Evolutionary conservation across 2,113 vertebrate genomes (phyloP).

Genomic region (Athene cunicularia): DNA sequence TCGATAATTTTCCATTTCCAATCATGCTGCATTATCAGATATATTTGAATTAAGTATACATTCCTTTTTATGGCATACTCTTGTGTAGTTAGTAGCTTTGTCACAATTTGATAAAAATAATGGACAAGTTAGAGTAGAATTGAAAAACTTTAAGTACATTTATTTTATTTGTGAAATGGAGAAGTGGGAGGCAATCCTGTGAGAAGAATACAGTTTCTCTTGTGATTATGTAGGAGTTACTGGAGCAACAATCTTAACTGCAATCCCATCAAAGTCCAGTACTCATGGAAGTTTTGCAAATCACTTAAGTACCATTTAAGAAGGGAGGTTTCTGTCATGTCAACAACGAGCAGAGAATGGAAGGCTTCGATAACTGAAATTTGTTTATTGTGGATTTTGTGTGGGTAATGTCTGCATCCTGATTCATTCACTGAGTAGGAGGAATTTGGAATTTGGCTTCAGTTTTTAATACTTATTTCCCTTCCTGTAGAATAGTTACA

Average conservation of each 20-base stretch:
- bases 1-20: background rate
- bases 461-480: background rate
- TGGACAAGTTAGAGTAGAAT: background rate
- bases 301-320: background rate
- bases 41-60: background rate
- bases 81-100: background rate
- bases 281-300: background rate
- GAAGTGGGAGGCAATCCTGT: background rate
- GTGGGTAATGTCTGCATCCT: background rate
- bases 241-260: background rate
- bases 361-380: background rate
- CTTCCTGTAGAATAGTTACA: background rate
- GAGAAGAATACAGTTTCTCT: background rate
- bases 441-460: background rate
- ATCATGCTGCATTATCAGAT: background rate
- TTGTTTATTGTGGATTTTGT: background rate
- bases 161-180: background rate
- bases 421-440: background rate
- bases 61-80: background rate
- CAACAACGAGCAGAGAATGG: background rate
- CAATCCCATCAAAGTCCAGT: background rate
- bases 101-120: background rate
- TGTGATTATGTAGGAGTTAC: background rate
- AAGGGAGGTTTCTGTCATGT: background rate
- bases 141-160: background rate